phyloP scores from a whole-genome alignment of 2,888 invertebrate genomes.

The Altica lythri region DNA sequence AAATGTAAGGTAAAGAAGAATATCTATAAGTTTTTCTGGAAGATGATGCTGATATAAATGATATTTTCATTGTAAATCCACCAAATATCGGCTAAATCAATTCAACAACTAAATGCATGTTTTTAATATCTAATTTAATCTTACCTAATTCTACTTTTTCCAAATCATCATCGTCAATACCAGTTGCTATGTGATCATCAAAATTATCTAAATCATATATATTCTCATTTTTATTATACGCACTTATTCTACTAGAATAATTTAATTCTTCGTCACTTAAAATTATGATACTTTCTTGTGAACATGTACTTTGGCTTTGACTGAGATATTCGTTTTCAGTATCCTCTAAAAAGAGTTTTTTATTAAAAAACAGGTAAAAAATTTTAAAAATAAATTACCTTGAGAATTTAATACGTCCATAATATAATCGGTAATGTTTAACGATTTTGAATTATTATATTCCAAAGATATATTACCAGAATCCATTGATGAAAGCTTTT shows the following conservation, averaged over 20 bases:
- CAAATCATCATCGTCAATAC: conserved; percentile 17
- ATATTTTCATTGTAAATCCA: too few species aligned
- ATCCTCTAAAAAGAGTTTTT: neutral
- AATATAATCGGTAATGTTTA: conserved; percentile 45
- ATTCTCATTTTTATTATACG: conserved; percentile 28
- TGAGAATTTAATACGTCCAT: conserved; percentile 33
- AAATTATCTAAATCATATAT: conserved; percentile 19
- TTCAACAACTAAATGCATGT: too few species aligned
- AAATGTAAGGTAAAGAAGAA: too few species aligned
- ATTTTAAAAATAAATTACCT: conserved; percentile 16
- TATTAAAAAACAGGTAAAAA: neutral
- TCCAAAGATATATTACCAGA: conserved; percentile 16
- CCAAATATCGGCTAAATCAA: too few species aligned
- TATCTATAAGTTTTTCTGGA: too few species aligned
- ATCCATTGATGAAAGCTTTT: conserved; percentile 7
- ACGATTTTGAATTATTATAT: conserved; percentile 30
- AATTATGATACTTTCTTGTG: conserved; percentile 50
- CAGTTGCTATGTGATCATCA: conserved; percentile 2
- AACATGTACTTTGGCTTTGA: conserved; percentile 31
- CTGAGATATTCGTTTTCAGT: conserved; percentile 19
- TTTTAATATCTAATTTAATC: too few species aligned
- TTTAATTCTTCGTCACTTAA: conserved; percentile 67
- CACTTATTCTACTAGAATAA: conserved; percentile 61
- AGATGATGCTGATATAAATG: too few species aligned
- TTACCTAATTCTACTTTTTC: conserved; percentile 25